Conservation (phyloP, 2,797 vertebrate genomes). For the Valencia hispanica region DNA sequence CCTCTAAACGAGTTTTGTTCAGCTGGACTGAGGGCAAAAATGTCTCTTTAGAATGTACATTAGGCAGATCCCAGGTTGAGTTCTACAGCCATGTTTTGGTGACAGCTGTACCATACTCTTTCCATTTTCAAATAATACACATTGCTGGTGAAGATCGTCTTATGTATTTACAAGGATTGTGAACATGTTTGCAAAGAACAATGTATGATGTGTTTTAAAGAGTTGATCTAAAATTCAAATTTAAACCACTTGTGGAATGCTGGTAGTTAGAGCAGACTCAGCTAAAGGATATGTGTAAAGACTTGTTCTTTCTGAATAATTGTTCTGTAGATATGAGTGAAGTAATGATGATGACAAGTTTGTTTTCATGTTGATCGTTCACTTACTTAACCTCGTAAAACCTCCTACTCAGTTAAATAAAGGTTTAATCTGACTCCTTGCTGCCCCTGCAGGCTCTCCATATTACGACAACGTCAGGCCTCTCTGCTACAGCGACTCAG, state of each 20-base stretch:
- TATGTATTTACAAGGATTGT: too few species aligned
- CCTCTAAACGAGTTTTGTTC: too few species aligned
- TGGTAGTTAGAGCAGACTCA: neutral
- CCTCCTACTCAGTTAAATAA: neutral
- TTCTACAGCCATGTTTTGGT: too few species aligned
- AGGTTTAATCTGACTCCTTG: constrained; percentile 7
- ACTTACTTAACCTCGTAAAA: neutral
- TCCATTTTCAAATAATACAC: too few species aligned
- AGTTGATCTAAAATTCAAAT: neutral
- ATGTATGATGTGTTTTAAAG: too few species aligned
- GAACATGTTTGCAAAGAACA: too few species aligned
- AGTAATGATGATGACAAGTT: neutral
- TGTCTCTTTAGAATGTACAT: too few species aligned
- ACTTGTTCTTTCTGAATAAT: neutral
- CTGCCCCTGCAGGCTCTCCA: constrained; percentile 85
- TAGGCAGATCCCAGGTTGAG: too few species aligned
- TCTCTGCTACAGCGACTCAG: constrained; percentile 96
- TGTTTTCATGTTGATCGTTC: neutral
- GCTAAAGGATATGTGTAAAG: neutral
- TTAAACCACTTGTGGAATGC: neutral
- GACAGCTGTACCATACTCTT: too few species aligned
- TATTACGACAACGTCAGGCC: constrained; percentile 97
- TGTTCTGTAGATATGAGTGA: neutral
- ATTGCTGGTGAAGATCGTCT: too few species aligned
- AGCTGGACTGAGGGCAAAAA: too few species aligned